Percentiles rank a stretch among this genome's conserved stretches.
These are phyloP conservation scores for Phaethornis superciliosus DNA, from an alignment of 2,113 vertebrate species.

Conservation along the genomic window DNA sequence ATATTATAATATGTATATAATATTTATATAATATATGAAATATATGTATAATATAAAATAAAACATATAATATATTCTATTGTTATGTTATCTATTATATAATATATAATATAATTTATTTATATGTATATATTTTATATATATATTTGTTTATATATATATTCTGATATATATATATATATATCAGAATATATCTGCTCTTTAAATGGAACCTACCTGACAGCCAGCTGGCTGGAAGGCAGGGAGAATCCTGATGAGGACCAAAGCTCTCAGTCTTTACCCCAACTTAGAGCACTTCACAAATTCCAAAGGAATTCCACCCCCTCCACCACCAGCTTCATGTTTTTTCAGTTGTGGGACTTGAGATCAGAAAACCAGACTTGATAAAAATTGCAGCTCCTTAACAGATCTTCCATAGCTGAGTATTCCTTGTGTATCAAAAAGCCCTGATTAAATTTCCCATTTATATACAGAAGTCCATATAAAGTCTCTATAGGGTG, in stretches of 20 bases:
- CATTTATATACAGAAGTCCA: neutral
- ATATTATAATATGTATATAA: too few species aligned
- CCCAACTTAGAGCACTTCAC: neutral
- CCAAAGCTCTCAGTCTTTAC: neutral
- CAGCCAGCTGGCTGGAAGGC: neutral
- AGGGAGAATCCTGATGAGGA: neutral
- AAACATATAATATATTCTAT: too few species aligned
- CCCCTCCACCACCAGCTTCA: too few species aligned
- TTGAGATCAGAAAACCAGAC: neutral
- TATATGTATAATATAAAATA: too few species aligned
- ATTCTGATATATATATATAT: too few species aligned
- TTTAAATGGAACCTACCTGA: neutral
- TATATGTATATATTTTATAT: too few species aligned
- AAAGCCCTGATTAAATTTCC: neutral
- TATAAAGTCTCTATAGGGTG: neutral
- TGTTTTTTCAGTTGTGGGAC: neutral
- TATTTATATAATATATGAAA: too few species aligned
- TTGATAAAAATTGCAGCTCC: neutral
- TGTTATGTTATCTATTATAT: too few species aligned
- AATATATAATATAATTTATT: too few species aligned
- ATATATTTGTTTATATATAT: too few species aligned
- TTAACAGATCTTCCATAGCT: neutral
- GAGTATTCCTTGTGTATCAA: neutral
- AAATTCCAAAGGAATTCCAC: neutral
- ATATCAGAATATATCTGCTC: constrained; percentile 2